These are phyloP conservation scores for Chinchilla lanigera DNA, from an alignment of 2,113 vertebrate species.

Conservation along the genomic window DNA sequence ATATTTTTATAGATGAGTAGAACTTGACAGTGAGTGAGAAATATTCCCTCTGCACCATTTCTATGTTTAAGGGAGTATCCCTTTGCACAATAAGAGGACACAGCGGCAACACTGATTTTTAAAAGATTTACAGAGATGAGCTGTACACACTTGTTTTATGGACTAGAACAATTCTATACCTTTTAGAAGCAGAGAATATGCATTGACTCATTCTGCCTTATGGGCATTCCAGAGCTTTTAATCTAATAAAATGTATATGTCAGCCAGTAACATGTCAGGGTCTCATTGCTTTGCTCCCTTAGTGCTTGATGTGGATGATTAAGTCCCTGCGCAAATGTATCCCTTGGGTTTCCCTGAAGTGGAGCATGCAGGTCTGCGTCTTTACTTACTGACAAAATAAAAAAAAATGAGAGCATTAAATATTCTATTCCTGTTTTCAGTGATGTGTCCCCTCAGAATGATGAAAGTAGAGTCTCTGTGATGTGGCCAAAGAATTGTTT, in stretches of 20 bases:
- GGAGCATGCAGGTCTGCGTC: not conserved
- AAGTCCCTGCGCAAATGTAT: constrained; percentile 35
- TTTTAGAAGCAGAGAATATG: constrained; percentile 43
- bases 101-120: not conserved
- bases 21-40: not conserved
- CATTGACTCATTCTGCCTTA: constrained; percentile 11
- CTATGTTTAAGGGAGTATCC: not conserved
- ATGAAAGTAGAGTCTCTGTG: not conserved
- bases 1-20: not conserved
- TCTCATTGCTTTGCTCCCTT: constrained; percentile 34
- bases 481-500: not conserved
- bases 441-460: not conserved
- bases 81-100: not conserved
- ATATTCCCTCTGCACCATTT: not conserved
- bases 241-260: constrained; percentile 71
- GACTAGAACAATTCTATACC: constrained; percentile 48
- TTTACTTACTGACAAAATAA: constrained; percentile 54
- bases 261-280: not conserved
- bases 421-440: constrained; percentile 18
- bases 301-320: constrained; percentile 10
- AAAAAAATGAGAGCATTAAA: not conserved
- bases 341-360: constrained; percentile 45
- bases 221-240: constrained; percentile 64
- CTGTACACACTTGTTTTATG: constrained; percentile 38
- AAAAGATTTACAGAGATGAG: constrained; percentile 35